These are phyloP conservation scores for Siderastrea siderea DNA, from an alignment of 92 coral and sea anemone species.

Conservation along the genomic window DNA sequence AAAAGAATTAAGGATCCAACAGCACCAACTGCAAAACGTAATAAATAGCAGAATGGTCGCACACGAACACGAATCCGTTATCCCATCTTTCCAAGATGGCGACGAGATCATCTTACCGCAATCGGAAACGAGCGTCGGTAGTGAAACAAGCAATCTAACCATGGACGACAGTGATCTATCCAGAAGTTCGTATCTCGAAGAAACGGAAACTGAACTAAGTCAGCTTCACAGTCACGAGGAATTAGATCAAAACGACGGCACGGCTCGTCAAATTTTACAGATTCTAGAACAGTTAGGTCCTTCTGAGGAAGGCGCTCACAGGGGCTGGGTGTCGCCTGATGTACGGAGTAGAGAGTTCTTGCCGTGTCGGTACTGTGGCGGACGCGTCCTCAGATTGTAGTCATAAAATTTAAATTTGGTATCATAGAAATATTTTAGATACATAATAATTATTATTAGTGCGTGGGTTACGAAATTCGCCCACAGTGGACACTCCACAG, in stretches of 20 bases:
- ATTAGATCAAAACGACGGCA: constrained; percentile 82
- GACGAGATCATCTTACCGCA: constrained; percentile 65
- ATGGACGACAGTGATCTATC: constrained; percentile 50
- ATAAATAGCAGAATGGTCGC: constrained; percentile 86
- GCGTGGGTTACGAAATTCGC: not conserved
- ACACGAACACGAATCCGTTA: constrained; percentile 80
- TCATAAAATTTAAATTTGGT: not conserved
- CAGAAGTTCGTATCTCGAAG: constrained; percentile 30
- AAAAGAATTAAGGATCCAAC: constrained; percentile 68
- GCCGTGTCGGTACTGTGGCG: constrained; percentile 82
- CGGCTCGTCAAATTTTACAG: constrained; percentile 91
- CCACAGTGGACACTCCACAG: not conserved
- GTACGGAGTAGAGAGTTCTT: constrained; percentile 81
- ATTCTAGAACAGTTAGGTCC: constrained; percentile 92
- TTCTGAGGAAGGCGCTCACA: constrained; percentile 77
- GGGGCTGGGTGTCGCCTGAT: constrained; percentile 85
- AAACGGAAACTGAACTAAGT: constrained; percentile 33
- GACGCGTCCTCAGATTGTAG: constrained; percentile 59
- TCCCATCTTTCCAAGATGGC: constrained; percentile 69
- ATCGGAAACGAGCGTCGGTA: constrained; percentile 29
- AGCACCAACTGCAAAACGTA: constrained; percentile 75
- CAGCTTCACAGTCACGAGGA: constrained; percentile 41
- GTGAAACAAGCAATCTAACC: constrained; percentile 48
- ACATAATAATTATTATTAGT: not conserved
- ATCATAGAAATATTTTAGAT: constrained; percentile 21